A percentile compares a stretch with the other conserved stretches of the same genome.
phyloP scores from a whole-genome alignment of 2,888 invertebrate genomes.

The Drosophila tanythrix region DNA sequence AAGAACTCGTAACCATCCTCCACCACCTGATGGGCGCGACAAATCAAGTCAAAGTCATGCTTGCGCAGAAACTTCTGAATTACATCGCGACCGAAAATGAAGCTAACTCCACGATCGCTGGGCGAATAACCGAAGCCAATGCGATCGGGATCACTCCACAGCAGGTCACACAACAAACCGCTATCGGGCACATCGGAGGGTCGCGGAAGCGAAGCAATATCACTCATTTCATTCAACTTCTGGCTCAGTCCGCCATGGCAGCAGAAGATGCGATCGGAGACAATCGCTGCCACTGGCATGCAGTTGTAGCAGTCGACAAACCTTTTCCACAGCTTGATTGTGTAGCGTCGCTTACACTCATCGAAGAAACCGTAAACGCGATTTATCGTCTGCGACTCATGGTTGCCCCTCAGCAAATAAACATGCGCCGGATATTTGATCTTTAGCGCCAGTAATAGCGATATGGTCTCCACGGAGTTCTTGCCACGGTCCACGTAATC shows the following conservation, averaged over 20 bases:
- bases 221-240: constrained; percentile 96
- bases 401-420: constrained; percentile 46
- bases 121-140: constrained; percentile 99
- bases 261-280: constrained; percentile 91
- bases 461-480: constrained; percentile 47
- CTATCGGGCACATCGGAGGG: constrained; percentile 98
- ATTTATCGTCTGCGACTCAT: constrained; percentile 97
- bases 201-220: constrained; percentile 97
- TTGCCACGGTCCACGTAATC: constrained; percentile 59
- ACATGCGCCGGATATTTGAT: constrained; percentile 38
- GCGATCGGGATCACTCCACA: constrained; percentile 98
- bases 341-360: constrained; percentile 96
- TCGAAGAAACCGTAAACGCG: constrained; percentile 97
- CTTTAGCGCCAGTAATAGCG: constrained; percentile 39
- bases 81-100: constrained; percentile 91
- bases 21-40: constrained; percentile 97
- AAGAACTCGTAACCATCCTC: constrained; percentile 99
- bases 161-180: constrained; percentile 96
- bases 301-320: constrained; percentile 95
- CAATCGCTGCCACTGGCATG: constrained; percentile 92
- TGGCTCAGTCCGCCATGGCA: constrained; percentile 93
- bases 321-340: constrained; percentile 99
- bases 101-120: constrained; percentile 87
- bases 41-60: constrained; percentile 99
- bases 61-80: constrained; percentile 86